Evolutionary conservation across 2,113 vertebrate genomes (phyloP).

Genomic region (Phocoena sinus): DNA sequence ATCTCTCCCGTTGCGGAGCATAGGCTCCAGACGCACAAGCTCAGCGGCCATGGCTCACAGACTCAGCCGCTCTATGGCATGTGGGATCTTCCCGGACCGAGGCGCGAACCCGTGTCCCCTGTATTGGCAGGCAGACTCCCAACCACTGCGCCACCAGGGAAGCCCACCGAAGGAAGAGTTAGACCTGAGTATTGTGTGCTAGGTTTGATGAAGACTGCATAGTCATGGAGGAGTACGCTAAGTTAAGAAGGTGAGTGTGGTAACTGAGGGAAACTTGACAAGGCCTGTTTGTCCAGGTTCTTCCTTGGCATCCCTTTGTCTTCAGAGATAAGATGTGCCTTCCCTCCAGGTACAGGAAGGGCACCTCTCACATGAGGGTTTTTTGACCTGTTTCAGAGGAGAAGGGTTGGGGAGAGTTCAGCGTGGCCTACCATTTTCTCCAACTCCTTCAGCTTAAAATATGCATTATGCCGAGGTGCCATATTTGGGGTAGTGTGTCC

Average conservation of each 20-base stretch:
- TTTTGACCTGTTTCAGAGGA: not conserved
- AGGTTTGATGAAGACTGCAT: not conserved
- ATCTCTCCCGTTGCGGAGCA: no score
- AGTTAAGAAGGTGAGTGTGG: not conserved
- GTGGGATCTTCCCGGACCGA: rapidly evolving
- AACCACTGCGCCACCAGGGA: no score
- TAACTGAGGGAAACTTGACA: not conserved
- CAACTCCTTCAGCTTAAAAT: not conserved
- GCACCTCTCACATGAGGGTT: not conserved
- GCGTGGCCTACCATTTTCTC: not conserved
- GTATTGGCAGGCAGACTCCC: no score
- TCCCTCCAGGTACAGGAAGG: not conserved
- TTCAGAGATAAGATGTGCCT: not conserved
- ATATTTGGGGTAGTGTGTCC: not conserved
- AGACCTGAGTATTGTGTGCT: not conserved
- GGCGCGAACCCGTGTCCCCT: no score
- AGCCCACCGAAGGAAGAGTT: not conserved
- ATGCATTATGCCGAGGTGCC: not conserved
- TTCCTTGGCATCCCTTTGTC: not conserved
- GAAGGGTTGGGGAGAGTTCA: not conserved
- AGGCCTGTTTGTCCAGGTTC: not conserved
- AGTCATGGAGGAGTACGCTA: not conserved
- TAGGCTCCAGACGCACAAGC: no score
- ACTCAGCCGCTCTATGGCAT: no score
- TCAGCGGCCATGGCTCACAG: no score